Evolutionary conservation across 2,888 invertebrate genomes (phyloP), one percentile per base, ranked within the genome.

Genomic region (Actias luna): DNA sequence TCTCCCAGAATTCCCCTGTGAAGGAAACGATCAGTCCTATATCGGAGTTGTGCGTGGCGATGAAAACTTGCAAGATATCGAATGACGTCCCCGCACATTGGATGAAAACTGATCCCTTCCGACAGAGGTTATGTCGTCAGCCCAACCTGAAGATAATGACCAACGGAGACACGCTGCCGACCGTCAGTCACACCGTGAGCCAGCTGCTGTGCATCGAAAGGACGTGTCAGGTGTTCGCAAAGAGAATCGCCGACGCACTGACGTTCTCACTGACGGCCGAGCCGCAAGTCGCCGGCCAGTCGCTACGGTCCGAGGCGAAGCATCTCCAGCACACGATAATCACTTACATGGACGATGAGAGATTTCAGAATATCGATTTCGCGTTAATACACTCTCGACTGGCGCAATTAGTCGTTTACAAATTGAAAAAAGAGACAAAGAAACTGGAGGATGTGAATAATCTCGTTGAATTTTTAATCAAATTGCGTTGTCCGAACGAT

Each of bases 261-360:
- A 85, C 93, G 4, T 93, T 94, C 71, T 94, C 94, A 0, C 78
- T 94, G 12, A 89, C 92, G 36, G 93, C 93, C 22, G 93, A 94
- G 68, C 87, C 93, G 0, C 93, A 94, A 65, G 89, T 94, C 0
- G 94, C 94, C 0, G 93, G 92, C 0, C 92, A 94, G 65, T 92
- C 93, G 0, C 80, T 96, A n/a, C 94, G 95, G 75, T 93, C 93
- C 0, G 95, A 96, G 87, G 93, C 95, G 0, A 95, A 95, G 80
- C 95, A 95, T 78, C 84, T 96, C 50, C 95, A 95, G 78, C 93
- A 94, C 67, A 93, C 96, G 4, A 94, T 96, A 57, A 93, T 88
- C 61, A 95, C 95, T 46, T 96, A 95, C 78, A 94, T 95, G 93
- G 94, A 94, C 67, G 96, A 96, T 78, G 87, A 90, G 27, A 84